Evolutionary conservation across 2,888 invertebrate genomes (phyloP).

Genomic region (Cerastoderma edule): DNA sequence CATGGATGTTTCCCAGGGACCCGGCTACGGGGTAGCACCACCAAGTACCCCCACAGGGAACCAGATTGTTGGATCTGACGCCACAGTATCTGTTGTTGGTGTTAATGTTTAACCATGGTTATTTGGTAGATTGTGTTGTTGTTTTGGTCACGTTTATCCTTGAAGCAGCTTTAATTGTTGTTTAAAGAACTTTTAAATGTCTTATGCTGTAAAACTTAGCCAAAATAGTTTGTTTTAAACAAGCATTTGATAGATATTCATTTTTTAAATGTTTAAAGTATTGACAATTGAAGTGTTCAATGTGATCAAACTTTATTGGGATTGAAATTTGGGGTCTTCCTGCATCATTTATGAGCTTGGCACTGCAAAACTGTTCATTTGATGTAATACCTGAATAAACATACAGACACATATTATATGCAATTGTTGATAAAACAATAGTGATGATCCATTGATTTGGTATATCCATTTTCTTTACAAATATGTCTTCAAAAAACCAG

Average conservation of each 20-base stretch:
- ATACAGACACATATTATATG: no score
- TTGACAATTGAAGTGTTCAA: neutral
- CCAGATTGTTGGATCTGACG: constrained; percentile 34
- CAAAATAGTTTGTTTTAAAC: neutral
- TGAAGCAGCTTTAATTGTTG: neutral
- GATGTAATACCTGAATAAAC: no score
- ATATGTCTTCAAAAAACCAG: no score
- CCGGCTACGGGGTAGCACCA: constrained; percentile 25
- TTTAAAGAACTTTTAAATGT: neutral
- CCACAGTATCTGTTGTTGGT: constrained; percentile 24
- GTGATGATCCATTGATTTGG: no score
- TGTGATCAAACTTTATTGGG: no score
- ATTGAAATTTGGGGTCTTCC: no score
- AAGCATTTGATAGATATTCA: neutral
- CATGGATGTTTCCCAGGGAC: constrained; percentile 27
- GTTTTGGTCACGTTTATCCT: neutral
- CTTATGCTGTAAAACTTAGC: neutral
- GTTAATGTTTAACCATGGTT: constrained; percentile 18
- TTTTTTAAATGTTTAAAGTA: neutral
- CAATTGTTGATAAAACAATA: no score
- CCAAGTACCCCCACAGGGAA: constrained; percentile 24
- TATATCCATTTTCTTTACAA: no score
- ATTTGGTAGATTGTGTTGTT: neutral
- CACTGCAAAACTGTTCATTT: no score
- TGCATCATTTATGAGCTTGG: no score